Base-by-base conservation (phyloP, 2,113 vertebrate genomes). In the Psittacara wagleri region DNA sequence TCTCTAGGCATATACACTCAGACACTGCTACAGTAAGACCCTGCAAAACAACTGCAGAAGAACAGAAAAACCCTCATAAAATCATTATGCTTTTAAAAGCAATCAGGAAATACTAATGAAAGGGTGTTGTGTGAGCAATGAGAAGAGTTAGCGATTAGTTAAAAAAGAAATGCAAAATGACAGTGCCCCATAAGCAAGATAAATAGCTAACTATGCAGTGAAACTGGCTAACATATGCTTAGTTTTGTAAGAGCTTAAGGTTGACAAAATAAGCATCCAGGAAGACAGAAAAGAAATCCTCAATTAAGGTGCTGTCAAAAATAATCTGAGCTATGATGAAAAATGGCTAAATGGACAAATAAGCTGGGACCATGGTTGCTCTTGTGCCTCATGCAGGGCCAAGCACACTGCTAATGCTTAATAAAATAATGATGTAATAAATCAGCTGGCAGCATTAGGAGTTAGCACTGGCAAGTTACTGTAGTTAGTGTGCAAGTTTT, bases 151-250 rank as follows among this genome's bases (percentile, higher is more conserved):
- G 81, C 55, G 92, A 85, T 92, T 91, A 94, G 83, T 90, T 72
- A 69, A 66, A 76, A 89, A 79, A 83, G 90, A 86, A 66, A 66
- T 27, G n/a, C 49, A 80, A 83, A 68, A 61, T 94, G 77, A 64
- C 91, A 85, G 59, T 96, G 83, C 44, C 83, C 83, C 27, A 73
- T 95, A 96, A 96, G 62, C 74, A 96, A 94, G 91, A 97, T 89
- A 93, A 92, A 95, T 94, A 86, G 78, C 83, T 81, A 95, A 86
- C 80, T 85, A 62, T 68, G 59, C 67, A 80, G 59, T 66, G 81
- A 96, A 94, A 73, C 81, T 91, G 69, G 51, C 69, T 94, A 93
- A 92, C 92, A 94, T 93, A 93, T 96, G 86, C 92, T 91, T 90
- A 72, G 69, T 10, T 91, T 92, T 89, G 74, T 84, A 61, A 69